Base-by-base conservation (phyloP, 2,888 invertebrate species). In the Argyresthia goedartella region DNA sequence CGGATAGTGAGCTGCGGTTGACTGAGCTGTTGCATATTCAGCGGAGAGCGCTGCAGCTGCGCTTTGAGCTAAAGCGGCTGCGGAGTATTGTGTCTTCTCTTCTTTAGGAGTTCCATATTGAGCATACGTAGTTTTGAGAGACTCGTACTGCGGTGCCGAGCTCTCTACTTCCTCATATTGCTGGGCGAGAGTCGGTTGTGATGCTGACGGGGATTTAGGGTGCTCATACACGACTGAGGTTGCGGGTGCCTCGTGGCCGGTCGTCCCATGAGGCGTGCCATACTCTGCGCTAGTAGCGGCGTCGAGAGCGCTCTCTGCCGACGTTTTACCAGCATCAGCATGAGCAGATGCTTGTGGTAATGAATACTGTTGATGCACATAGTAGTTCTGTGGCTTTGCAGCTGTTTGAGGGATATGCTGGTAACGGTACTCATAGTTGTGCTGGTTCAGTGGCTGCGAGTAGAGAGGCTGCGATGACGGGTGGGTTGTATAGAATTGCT, bases 341-440 rank as follows among this genome's bases (percentile, higher is more conserved):
- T 47, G 33, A n/a, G 47, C 11, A 47, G 34, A 11, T 10, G 11
- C 47, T 25, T 16, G 47, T 4, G 25, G 25, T 25, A 6, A 25
- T 25, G 9, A 36, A 46, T 49, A 25, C 13, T 53, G 53, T 34
- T 71, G 62, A 56, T 73, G 71, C n/a, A 67, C 61, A 55, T 78
- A 77, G 57, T 76, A 78, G 13, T 63, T 63, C 51, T 76, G 78
- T 1, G 72, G 63, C 8, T 66, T 65, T 6, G 63, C 56, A 34
- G 65, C 59, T 0, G 70, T 60, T 52, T 74, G 73, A 11, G 76
- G 74, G 1, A 73, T 67, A 52, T 81, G 75, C 52, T 74, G 73
- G 54, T 81, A 82, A 39, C 68, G 72, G 49, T 81, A 80, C 54
- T 81, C 74, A 53, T 79, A 78, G 50, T 71, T 73, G 41, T 72